Conservation (phyloP, 2,888 invertebrate species). For the Synanthedon andrenaeformis region DNA sequence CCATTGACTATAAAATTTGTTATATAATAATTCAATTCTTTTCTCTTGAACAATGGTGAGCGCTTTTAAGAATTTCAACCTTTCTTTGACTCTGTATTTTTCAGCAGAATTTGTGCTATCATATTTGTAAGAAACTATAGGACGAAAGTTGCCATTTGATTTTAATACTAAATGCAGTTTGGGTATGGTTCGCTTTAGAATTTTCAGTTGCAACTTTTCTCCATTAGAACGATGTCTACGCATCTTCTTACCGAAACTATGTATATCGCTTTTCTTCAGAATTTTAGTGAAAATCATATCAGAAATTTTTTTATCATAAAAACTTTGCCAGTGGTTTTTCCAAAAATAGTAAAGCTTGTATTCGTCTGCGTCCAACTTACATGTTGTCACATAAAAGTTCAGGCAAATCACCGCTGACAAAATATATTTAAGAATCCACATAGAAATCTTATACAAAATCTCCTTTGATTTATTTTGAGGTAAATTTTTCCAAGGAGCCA, state of each 20-base stretch:
- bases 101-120: constrained; percentile 20
- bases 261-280: constrained; percentile 31
- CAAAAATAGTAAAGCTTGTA: constrained; percentile 54
- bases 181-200: constrained; percentile 35
- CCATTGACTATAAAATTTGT: constrained; percentile 35
- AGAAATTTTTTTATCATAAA: constrained; percentile 45
- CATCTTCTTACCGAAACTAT: constrained; percentile 30
- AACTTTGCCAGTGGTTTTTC: constrained; percentile 58
- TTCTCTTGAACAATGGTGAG: constrained; percentile 23
- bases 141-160: constrained; percentile 40
- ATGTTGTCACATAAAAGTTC: constrained; percentile 56
- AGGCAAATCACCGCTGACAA: constrained; percentile 46
- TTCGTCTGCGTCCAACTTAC: constrained; percentile 50
- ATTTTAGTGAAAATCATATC: constrained; percentile 35
- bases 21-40: constrained; percentile 40
- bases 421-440: constrained; percentile 42
- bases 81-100: constrained; percentile 46
- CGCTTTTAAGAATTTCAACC: constrained; percentile 34
- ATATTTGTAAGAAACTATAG: constrained; percentile 52
- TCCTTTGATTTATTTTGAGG: constrained; percentile 9
- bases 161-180: constrained; percentile 51
- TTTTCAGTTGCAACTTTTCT: constrained; percentile 26
- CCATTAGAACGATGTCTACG: constrained; percentile 23
- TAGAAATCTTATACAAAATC: constrained; percentile 24
- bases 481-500: constrained; percentile 29